Conservation (phyloP, 2,888 invertebrate genomes). For the Xanthia icteritia region DNA sequence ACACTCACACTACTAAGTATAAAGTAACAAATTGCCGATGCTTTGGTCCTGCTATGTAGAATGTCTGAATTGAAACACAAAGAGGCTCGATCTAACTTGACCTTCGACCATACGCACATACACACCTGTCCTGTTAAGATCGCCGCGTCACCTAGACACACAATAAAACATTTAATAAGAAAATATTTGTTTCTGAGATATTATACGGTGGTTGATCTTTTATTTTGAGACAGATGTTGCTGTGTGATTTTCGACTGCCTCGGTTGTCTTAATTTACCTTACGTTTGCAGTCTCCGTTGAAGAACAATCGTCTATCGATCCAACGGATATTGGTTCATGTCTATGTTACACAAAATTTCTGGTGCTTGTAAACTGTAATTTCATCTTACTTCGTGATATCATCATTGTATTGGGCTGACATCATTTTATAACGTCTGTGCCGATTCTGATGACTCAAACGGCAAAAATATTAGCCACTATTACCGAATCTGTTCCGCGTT, state of each 20-base stretch:
- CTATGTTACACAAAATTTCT: background rate
- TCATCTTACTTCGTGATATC: background rate
- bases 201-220: no score
- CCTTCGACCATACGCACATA: background rate
- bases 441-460: slow-evolving; percentile 35
- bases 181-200: no score
- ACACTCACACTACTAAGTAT: no score
- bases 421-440: slow-evolving; percentile 16
- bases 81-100: background rate
- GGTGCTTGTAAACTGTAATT: background rate
- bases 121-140: background rate
- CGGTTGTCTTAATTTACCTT: background rate
- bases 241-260: no score
- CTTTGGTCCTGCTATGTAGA: no score
- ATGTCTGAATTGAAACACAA: background rate
- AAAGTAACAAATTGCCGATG: no score
- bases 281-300: background rate
- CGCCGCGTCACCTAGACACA: no score
- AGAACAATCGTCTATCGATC: background rate
- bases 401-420: slow-evolving; percentile 40
- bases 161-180: no score
- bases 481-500: slow-evolving; percentile 25
- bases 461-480: slow-evolving; percentile 6
- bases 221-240: no score
- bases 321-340: background rate